phyloP scores from a whole-genome alignment of 2,113 vertebrate species.

The Nothobranchius furzeri region DNA sequence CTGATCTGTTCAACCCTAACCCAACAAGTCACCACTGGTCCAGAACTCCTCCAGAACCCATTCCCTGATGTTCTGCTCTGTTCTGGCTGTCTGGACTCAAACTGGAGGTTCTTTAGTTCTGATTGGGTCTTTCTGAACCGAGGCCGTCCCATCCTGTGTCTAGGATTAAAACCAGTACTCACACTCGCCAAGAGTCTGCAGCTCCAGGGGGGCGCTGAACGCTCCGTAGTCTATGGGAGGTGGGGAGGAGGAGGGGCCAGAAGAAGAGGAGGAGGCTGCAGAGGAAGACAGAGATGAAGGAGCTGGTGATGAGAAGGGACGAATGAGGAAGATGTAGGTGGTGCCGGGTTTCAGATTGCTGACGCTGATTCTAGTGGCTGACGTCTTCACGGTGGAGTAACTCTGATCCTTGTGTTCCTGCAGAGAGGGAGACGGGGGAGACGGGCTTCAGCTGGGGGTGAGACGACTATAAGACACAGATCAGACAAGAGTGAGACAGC shows the following conservation, averaged over 20 bases:
- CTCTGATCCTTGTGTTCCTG: slow-evolving; percentile 94
- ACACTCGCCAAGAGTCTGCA: slow-evolving; percentile 92
- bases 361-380: slow-evolving; percentile 86
- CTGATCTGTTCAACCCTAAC: too few species aligned
- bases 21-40: too few species aligned
- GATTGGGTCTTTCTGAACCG: too few species aligned
- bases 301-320: slow-evolving; percentile 79
- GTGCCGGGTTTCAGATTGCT: slow-evolving; percentile 94
- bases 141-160: too few species aligned
- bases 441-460: slow-evolving; percentile 12
- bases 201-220: slow-evolving; percentile 89
- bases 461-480: too few species aligned
- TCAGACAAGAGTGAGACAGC: too few species aligned
- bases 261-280: slow-evolving; percentile 79
- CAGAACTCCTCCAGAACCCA: too few species aligned
- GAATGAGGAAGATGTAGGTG: slow-evolving; percentile 92
- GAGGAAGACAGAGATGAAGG: slow-evolving; percentile 86
- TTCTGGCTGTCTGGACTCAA: too few species aligned
- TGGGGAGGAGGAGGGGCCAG: slow-evolving; percentile 76
- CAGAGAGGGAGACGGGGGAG: slow-evolving; percentile 3
- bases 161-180: slow-evolving; percentile 68
- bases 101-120: too few species aligned
- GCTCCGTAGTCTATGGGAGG: slow-evolving; percentile 84
- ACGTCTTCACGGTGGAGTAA: slow-evolving; percentile 93
- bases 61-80: too few species aligned